phyloP scores from a whole-genome alignment of 2,113 vertebrate species.

The Cheirogaleus medius region DNA sequence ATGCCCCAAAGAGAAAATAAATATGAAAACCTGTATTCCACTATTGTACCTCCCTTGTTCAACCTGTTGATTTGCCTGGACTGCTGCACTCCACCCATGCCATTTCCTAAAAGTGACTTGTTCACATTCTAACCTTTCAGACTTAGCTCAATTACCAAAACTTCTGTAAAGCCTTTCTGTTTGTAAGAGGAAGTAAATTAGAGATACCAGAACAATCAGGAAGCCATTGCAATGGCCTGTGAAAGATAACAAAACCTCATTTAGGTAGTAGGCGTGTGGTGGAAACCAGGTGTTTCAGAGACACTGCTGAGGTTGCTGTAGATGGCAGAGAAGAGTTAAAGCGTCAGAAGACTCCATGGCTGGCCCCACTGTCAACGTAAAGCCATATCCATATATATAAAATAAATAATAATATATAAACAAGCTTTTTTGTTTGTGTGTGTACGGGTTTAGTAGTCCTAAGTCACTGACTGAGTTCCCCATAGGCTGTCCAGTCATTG shows the following conservation, averaged over 20 bases:
- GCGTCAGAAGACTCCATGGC: rapidly evolving
- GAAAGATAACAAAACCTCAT: not conserved
- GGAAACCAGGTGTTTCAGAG: not conserved
- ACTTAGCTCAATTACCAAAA: not conserved
- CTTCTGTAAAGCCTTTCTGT: not conserved
- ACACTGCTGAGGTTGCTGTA: not conserved
- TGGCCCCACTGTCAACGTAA: not conserved
- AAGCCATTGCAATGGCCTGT: not conserved
- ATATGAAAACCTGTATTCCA: not conserved
- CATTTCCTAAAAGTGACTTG: not conserved
- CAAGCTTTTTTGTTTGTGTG: not conserved
- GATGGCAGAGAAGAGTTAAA: not conserved
- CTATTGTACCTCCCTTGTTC: not conserved
- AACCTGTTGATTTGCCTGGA: not conserved
- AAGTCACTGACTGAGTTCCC: not conserved
- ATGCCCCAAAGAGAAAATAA: not conserved
- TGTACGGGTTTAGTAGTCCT: not conserved
- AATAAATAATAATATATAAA: not conserved
- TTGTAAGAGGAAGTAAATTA: not conserved
- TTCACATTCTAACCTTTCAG: not conserved
- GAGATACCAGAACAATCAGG: not conserved
- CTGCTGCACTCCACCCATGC: not conserved
- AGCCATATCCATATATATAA: not conserved
- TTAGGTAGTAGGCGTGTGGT: not conserved
- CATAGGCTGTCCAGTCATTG: not conserved